phyloP scores from a whole-genome alignment of 2,797 vertebrate genomes.

The Caiman crocodilus region DNA sequence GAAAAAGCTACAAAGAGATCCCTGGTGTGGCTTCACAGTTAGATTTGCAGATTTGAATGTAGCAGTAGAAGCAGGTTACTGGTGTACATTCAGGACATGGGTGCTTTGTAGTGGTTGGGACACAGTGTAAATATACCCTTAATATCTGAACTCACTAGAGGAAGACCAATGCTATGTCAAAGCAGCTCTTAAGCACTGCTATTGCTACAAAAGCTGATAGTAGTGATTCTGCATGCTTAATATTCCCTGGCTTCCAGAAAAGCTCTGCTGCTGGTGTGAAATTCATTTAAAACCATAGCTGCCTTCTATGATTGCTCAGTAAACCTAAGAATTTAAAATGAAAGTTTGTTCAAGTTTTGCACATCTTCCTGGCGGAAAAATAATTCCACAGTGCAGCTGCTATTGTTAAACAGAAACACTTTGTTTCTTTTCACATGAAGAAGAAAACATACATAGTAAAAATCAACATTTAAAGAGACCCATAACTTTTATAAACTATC shows the following conservation, averaged over 20 bases:
- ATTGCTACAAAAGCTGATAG: not conserved
- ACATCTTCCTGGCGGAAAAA: not conserved
- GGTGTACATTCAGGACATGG: no score
- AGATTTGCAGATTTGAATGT: no score
- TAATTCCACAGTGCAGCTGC: not conserved
- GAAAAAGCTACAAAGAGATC: no score
- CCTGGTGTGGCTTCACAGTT: no score
- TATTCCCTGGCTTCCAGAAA: not conserved
- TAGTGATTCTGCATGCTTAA: not conserved
- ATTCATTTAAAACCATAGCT: not conserved
- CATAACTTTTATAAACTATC: not conserved
- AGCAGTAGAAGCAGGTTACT: no score
- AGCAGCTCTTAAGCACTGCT: fast-evolving
- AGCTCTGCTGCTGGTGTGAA: not conserved
- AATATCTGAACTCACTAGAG: not conserved
- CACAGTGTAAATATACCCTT: not conserved
- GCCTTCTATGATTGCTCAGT: not conserved
- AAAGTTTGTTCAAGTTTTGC: not conserved
- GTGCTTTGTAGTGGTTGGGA: no score
- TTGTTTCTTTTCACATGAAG: not conserved
- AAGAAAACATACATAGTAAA: not conserved
- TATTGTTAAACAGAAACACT: not conserved
- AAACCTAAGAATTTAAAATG: not conserved
- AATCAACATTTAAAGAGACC: not conserved
- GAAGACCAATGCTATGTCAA: not conserved